Conservation (phyloP, 2,113 vertebrate species). For the Acanthisitta chloris region DNA sequence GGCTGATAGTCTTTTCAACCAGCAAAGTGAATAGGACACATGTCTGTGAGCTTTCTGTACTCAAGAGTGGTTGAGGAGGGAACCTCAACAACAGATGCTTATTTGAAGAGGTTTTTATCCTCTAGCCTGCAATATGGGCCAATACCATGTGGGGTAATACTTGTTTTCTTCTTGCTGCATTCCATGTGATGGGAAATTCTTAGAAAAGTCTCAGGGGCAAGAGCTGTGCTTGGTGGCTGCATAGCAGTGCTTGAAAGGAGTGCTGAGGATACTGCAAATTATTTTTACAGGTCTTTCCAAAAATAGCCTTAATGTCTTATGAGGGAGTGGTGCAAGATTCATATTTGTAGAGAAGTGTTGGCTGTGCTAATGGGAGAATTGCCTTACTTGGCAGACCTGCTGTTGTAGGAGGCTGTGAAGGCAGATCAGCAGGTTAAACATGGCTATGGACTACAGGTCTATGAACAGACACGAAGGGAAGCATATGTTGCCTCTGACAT, state of each 20-base stretch:
- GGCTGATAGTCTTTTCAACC: neutral
- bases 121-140: neutral
- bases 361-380: accelerated
- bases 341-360: neutral
- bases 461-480: neutral
- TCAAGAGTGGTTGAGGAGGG: neutral
- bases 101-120: neutral
- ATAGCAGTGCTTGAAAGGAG: neutral
- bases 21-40: neutral
- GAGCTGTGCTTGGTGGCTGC: neutral
- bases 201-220: neutral
- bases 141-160: neutral
- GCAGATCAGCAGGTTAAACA: neutral
- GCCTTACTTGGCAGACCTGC: neutral
- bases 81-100: neutral
- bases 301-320: neutral
- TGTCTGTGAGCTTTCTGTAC: neutral
- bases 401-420: neutral
- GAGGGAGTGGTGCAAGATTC: neutral
- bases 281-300: neutral
- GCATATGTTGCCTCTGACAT: neutral
- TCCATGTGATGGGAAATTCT: neutral
- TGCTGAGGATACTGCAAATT: neutral
- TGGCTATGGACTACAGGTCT: accelerated
- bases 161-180: neutral